A percentile compares a stretch with the other conserved stretches of the same genome.
Conservation (phyloP, 2,888 invertebrate genomes). For the Rhaphigaster nebulosa region DNA sequence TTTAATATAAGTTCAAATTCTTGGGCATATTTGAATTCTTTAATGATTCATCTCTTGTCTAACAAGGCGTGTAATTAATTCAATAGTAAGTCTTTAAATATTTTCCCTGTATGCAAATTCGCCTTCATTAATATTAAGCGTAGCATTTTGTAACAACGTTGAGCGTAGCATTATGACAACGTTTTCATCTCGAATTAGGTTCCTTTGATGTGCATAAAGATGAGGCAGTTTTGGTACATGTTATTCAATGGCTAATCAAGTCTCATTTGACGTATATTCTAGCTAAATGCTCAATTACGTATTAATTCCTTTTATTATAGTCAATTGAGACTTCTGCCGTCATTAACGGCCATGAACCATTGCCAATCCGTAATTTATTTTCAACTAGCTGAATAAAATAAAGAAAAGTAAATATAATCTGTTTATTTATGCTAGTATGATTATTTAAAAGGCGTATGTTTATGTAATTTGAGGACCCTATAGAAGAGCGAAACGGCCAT, state of each 20-base stretch:
- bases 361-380: neutral
- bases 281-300: neutral
- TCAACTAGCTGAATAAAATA: neutral
- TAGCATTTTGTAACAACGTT: neutral
- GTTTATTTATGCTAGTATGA: neutral
- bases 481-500: too few species aligned
- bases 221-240: neutral
- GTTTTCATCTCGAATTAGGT: neutral
- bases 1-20: too few species aligned
- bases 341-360: neutral
- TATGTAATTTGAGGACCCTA: too few species aligned
- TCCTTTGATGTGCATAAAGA: neutral
- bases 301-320: neutral
- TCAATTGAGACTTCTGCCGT: constrained; percentile 3
- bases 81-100: neutral
- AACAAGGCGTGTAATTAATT: neutral
- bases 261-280: neutral
- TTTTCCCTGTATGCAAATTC: neutral
- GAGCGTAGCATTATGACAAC: neutral
- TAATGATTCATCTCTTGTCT: neutral
- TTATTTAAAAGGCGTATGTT: too few species aligned
- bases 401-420: neutral
- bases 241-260: neutral
- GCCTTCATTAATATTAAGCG: neutral
- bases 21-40: neutral